Percentiles rank a stretch among this genome's conserved stretches.
phyloP scores from a whole-genome alignment of 2,797 vertebrate genomes.

The Clangula hyemalis region DNA sequence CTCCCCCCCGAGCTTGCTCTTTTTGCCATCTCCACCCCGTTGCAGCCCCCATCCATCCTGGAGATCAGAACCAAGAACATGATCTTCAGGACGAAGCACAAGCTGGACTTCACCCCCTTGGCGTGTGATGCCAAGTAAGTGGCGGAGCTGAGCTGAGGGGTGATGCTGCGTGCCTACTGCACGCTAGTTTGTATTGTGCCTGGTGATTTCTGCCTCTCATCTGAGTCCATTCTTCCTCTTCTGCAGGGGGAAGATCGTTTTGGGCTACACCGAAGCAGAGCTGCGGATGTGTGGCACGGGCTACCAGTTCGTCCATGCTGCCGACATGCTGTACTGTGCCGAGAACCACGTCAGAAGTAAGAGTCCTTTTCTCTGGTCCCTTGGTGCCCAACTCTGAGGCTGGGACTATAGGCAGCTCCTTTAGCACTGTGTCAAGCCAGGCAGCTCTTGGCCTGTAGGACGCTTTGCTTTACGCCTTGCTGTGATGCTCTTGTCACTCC shows the following conservation, averaged over 20 bases:
- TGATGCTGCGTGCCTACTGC: accelerated
- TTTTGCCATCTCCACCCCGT: slow-evolving; percentile 72
- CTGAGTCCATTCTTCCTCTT: accelerated
- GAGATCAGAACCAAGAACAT: slow-evolving; percentile 74
- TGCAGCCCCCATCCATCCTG: slow-evolving; percentile 70
- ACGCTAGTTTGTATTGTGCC: accelerated
- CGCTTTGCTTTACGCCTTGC: neutral
- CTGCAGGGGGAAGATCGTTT: slow-evolving; percentile 19
- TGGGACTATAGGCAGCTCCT: neutral
- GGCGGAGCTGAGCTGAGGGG: neutral
- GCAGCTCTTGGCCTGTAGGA: neutral
- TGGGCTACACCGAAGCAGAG: slow-evolving; percentile 59
- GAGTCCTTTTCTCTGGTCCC: neutral
- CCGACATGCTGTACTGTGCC: slow-evolving; percentile 51
- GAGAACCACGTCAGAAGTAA: slow-evolving; percentile 68
- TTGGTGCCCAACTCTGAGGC: neutral
- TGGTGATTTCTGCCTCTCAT: neutral
- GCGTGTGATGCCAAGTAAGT: slow-evolving; percentile 74
- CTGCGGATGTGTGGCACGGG: slow-evolving; percentile 27
- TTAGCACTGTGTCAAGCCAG: accelerated
- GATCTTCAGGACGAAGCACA: slow-evolving; percentile 80
- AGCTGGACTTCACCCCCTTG: slow-evolving; percentile 78
- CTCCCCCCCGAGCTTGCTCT: slow-evolving; percentile 69
- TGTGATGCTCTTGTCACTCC: neutral
- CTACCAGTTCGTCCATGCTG: slow-evolving; percentile 62